Evolutionary conservation across 2,113 vertebrate genomes (phyloP).

Genomic region (Marmota flaviventris): DNA sequence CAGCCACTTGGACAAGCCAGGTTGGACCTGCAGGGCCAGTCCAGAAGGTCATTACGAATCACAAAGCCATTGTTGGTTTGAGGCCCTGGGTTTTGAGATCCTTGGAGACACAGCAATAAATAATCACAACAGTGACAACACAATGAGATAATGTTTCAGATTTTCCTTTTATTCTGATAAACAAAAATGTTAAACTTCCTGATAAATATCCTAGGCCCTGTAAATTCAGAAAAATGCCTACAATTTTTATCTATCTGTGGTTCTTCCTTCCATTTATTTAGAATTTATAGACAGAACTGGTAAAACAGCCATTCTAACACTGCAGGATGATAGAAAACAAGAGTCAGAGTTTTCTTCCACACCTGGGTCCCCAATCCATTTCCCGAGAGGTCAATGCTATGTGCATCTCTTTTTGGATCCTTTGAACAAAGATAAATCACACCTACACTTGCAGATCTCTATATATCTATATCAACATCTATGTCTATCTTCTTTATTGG

Average conservation of each 20-base stretch:
- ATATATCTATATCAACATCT: background rate
- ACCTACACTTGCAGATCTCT: background rate
- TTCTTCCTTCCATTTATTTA: background rate
- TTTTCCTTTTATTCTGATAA: conserved; percentile 22
- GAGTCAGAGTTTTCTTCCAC: background rate
- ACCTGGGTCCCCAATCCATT: background rate
- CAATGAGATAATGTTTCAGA: background rate
- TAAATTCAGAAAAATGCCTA: conserved; percentile 1
- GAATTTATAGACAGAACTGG: background rate
- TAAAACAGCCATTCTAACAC: background rate
- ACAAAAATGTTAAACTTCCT: background rate
- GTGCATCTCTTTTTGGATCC: background rate
- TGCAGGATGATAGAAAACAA: background rate
- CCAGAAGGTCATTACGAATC: too few relatives aligned
- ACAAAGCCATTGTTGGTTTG: background rate
- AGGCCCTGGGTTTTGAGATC: background rate
- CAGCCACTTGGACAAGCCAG: background rate
- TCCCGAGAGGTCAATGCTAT: background rate
- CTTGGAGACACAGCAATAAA: background rate
- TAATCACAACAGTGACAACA: background rate
- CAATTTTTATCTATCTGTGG: background rate
- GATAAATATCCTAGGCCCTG: conserved; percentile 15
- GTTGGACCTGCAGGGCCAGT: background rate
- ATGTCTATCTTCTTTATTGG: background rate
- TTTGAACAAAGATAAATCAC: background rate